Evolutionary conservation across 1,140 invertebrate species (phyloP).

Genomic region (Portunus trituberculatus): DNA sequence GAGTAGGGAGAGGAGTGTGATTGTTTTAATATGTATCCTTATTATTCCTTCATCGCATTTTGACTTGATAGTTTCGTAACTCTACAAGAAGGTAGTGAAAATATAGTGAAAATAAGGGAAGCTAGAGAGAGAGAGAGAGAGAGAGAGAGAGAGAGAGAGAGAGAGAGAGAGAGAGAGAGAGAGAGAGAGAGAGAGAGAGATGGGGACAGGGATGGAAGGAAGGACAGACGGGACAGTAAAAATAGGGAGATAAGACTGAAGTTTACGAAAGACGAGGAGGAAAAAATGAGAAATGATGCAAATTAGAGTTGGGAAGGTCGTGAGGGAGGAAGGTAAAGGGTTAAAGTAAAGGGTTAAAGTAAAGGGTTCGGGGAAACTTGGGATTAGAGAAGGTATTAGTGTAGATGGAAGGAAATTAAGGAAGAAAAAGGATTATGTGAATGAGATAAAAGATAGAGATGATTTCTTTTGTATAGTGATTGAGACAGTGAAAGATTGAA

Average conservation of each 20-base stretch:
- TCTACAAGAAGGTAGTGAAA: no score
- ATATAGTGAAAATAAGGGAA: no score
- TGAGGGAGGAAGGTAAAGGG: background rate
- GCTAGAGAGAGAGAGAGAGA: background rate
- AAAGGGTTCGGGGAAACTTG: background rate
- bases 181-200: constrained; percentile 40
- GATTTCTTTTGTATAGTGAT: no score
- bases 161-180: background rate
- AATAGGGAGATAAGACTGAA: background rate
- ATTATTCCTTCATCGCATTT: no score
- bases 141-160: background rate
- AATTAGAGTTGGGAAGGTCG: background rate
- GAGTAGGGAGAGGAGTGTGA: no score
- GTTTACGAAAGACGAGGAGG: background rate
- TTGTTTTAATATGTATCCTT: no score
- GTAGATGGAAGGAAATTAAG: background rate
- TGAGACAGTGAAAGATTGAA: background rate
- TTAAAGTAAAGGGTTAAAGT: background rate
- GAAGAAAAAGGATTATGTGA: background rate
- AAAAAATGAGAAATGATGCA: background rate
- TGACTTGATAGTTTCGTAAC: no score
- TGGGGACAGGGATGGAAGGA: background rate
- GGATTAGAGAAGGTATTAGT: no score
- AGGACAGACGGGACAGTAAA: background rate
- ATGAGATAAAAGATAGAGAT: background rate